Evolutionary conservation across 2,888 invertebrate genomes (phyloP).

Genomic region (Calameuta filiformis): DNA sequence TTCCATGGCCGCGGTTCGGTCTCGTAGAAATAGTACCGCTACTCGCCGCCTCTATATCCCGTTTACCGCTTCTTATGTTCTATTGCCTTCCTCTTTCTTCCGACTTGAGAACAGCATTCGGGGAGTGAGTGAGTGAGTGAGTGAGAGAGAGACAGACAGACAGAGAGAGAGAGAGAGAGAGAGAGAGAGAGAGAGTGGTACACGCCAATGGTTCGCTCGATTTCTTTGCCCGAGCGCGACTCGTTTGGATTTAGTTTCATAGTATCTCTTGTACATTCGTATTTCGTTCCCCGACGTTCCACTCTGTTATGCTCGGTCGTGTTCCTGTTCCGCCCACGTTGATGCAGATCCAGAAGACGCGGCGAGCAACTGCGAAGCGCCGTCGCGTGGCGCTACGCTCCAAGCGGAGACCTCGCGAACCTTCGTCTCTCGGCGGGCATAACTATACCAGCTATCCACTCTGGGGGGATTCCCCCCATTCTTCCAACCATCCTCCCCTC

Average conservation of each 20-base stretch:
- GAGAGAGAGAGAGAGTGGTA: background rate
- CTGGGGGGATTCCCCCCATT: conserved; percentile 6
- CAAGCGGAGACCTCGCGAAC: conserved; percentile 65
- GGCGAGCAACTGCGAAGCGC: conserved; percentile 27
- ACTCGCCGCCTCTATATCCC: conserved; percentile 49
- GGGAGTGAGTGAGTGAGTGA: too few relatives aligned
- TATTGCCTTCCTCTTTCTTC: background rate
- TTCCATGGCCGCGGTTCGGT: conserved; percentile 37
- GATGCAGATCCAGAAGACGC: conserved; percentile 2
- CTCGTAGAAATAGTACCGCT: conserved; percentile 63
- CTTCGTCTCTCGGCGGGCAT: conserved; percentile 21
- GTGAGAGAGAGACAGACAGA: too few relatives aligned
- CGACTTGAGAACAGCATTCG: background rate
- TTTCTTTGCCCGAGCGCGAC: conserved; percentile 10
- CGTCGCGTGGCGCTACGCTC: conserved; percentile 60
- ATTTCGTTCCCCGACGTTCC: background rate
- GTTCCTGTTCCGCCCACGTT: background rate
- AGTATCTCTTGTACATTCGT: background rate
- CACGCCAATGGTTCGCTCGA: background rate
- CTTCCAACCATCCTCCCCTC: background rate
- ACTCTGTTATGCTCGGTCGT: background rate
- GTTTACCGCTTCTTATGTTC: background rate
- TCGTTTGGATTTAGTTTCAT: conserved; percentile 19
- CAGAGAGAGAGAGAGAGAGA: too few relatives aligned
- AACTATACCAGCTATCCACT: conserved; percentile 10